Base-by-base conservation (phyloP, 2,888 invertebrate genomes). In the Brenthis hecate region DNA sequence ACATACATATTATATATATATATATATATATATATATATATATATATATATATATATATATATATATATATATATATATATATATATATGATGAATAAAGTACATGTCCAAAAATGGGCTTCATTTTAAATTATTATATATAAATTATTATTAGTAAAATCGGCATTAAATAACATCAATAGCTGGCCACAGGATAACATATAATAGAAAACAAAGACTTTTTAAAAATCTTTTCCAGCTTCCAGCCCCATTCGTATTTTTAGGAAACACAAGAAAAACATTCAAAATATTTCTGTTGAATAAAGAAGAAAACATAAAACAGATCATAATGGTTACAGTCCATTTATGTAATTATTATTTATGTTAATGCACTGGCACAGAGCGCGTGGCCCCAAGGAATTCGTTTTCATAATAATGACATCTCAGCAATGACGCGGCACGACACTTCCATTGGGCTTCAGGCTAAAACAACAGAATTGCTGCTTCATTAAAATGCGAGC, bases 371-470 rank as follows among this genome's bases (percentile, higher is more conserved):
- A 58, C 13, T 23, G 58, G 28, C 50, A 32, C 14, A 47, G 51
- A 48, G 32, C 53, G 19, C n/a, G 48, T 32, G 53, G 58, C 11
- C 54, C 23, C 56, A 62, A 67, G 58, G 64, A 64, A 68, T 68
- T 64, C 64, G 64, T 64, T 68, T 68, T 64, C 68, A 68, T 64
- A 68, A 64, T 58, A 68, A 53, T 53, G 58, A 54, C 64, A 58
- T 64, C 64, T 64, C 48, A 56, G 47, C 57, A 58, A 68, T 68
- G 68, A 64, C 47, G 64, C 58, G 16, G 58, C 64, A 55, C 57
- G 63, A 64, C 63, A 57, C 68, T 68, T 64, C 53, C 56, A 54
- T 64, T 63, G 57, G 57, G 48, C 36, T 32, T 53, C 19, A 64
- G 50, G 61, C 54, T 64, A 48, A 58, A 64, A 54, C 54, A 63